Conservation (phyloP, 2,888 invertebrate genomes). For the Luffia ferchaultella region DNA sequence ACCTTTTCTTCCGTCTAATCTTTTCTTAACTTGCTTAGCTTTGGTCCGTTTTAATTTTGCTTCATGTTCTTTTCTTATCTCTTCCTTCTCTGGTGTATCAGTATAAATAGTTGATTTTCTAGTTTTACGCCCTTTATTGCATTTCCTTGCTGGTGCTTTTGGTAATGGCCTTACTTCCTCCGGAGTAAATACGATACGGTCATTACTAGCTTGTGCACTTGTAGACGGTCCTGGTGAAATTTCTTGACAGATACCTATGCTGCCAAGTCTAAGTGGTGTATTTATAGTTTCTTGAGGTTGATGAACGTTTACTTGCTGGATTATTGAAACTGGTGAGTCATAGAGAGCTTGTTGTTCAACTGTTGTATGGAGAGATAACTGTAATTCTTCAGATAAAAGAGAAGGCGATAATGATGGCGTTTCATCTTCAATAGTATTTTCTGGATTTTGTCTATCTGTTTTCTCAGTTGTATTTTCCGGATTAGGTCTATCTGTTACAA, state of each 20-base stretch:
- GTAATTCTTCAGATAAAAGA: background rate
- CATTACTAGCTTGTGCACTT: background rate
- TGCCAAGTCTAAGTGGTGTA: background rate
- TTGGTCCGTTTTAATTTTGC: background rate
- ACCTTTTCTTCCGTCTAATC: background rate
- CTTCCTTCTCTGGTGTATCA: background rate
- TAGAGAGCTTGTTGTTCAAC: background rate
- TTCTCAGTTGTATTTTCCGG: background rate
- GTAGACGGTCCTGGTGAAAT: background rate
- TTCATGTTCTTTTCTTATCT: constrained; percentile 2
- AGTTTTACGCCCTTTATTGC: background rate
- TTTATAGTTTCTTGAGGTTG: too few relatives aligned
- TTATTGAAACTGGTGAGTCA: background rate
- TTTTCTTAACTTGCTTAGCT: background rate
- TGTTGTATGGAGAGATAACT: background rate
- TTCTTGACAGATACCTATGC: background rate
- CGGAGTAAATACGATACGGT: background rate
- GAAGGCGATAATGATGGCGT: background rate
- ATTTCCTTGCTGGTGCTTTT: background rate
- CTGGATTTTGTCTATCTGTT: background rate
- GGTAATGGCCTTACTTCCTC: background rate
- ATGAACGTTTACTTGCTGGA: too few relatives aligned
- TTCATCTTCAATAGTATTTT: background rate
- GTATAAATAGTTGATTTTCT: background rate
- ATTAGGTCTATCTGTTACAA: background rate